Evolutionary conservation across 2,888 invertebrate species (phyloP).

Genomic region (Clepsis dumicolana): DNA sequence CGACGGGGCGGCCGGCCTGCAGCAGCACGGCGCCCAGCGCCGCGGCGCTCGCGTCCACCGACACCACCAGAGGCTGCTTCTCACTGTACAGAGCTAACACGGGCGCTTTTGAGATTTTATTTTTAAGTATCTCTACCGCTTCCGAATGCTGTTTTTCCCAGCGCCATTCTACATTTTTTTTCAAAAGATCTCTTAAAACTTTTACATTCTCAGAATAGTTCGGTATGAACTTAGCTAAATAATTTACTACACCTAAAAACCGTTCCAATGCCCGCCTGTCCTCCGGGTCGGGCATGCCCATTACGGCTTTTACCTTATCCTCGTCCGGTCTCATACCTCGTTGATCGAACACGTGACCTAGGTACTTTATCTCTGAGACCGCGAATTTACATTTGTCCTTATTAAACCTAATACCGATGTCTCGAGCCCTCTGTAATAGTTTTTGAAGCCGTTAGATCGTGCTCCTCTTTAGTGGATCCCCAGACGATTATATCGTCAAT

Average conservation of each 20-base stretch:
- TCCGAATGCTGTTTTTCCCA: too few relatives aligned
- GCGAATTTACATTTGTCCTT: conserved; percentile 2
- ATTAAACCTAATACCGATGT: conserved; percentile 1
- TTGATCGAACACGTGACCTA: conserved; percentile 2
- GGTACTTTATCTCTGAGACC: neutral
- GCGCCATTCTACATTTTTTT: too few relatives aligned
- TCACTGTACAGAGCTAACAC: too few relatives aligned
- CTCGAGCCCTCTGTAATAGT: neutral
- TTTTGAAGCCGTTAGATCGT: neutral
- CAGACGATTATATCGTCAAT: neutral
- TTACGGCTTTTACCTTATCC: neutral
- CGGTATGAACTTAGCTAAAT: conserved; percentile 3
- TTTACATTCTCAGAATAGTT: neutral
- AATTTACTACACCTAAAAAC: conserved; percentile 13
- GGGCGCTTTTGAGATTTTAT: too few relatives aligned
- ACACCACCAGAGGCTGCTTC: conserved; percentile 18
- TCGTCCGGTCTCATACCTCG: neutral
- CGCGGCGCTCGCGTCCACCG: conserved; percentile 3
- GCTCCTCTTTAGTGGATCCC: neutral
- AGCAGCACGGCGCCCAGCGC: conserved; percentile 14
- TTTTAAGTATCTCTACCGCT: too few relatives aligned
- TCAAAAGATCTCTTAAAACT: too few relatives aligned
- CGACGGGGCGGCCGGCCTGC: neutral
- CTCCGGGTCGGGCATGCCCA: neutral
- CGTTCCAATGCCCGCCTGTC: neutral